Base-by-base conservation (phyloP, 2,797 vertebrate species). In the Alosa sapidissima region DNA sequence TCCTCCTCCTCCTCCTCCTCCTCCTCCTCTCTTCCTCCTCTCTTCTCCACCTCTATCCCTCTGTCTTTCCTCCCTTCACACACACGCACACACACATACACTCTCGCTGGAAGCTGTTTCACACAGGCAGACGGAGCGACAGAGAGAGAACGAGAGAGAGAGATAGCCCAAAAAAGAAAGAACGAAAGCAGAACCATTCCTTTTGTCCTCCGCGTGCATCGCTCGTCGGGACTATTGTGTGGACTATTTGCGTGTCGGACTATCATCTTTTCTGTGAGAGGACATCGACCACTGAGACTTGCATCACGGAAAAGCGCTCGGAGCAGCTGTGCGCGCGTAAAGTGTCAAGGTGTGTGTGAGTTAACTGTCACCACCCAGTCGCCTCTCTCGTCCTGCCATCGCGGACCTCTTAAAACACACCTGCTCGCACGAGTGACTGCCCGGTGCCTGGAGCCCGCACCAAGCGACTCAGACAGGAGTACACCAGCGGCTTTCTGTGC, bases 1-100 rank as follows among this genome's bases (percentile, higher is more conserved):
- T 88, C 33, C 87, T 85, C n/a, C n/a, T n/a, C n/a, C n/a, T n/a
- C n/a, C 68, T 87, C 91, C 85, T 91, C 89, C 89, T 91, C 89
- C 90, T 91, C 62, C 62, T 65, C 62, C 14, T 72, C 16, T 41
- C 36, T 10, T 89, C 92, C 88, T 91, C 81, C 75, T 72, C 82
- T 58, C 5, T 75, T n/a, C 7, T 47, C 45, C 19, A 13, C 89
- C 93, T 89, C 88, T 86, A 81, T 89, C 91, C 60, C 52, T 83
- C 24, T 6, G n/a, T 24, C 13, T 9, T 33, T n/a, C 28, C 33
- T 10, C 13, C 65, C 33, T 41, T 33, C 24, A 72, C 33, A 72
- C 65, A 3, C 2, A 68, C 62, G 41, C 33, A 36, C n/a, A n/a
- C n/a, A n/a, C n/a, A n/a, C n/a, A n/a, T n/a, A 72, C 65, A 1